Evolutionary conservation across 2,113 vertebrate genomes (phyloP).

Genomic region (Anguilla japonica): DNA sequence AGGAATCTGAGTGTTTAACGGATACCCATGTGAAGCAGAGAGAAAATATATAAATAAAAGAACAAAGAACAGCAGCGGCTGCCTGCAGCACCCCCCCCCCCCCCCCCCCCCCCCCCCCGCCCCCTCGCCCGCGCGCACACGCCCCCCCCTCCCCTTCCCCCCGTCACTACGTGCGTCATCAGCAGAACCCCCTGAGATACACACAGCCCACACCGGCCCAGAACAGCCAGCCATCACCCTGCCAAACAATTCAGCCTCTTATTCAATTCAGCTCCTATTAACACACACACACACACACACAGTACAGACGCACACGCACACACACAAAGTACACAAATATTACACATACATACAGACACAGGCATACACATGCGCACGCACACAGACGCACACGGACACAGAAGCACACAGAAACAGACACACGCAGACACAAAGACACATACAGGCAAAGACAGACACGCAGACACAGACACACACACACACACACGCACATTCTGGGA

Average conservation of each 20-base stretch:
- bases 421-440: neutral
- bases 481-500: neutral
- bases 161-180: constrained; percentile 5
- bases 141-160: neutral
- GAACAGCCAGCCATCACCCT: neutral
- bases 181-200: constrained; percentile 3
- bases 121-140: neutral
- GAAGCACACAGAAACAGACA: neutral
- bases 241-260: neutral
- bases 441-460: neutral
- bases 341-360: neutral
- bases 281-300: neutral
- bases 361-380: too few species aligned
- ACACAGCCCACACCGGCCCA: neutral
- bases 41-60: neutral
- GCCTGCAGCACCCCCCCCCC: constrained; percentile 8
- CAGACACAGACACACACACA: neutral
- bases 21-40: neutral
- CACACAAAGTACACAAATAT: too few species aligned
- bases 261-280: constrained; percentile 16
- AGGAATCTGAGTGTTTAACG: neutral
- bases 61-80: neutral
- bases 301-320: neutral
- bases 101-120: neutral
- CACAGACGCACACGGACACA: neutral